Evolutionary conservation across 2,113 vertebrate species (phyloP).

Genomic region (Tetrao urogallus): DNA sequence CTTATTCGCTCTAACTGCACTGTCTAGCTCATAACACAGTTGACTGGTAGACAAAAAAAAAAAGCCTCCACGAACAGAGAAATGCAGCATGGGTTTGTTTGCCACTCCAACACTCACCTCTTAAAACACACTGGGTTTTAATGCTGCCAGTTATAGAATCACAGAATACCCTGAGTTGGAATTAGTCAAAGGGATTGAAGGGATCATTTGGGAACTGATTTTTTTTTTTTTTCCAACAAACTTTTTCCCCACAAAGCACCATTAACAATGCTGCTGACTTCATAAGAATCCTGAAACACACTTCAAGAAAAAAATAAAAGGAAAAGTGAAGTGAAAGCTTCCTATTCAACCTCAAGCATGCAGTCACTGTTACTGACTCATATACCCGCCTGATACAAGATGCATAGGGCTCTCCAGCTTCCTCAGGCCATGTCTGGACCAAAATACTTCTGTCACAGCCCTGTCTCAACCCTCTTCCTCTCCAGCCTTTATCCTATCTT

Average conservation of each 20-base stretch:
- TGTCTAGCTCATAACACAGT: not conserved
- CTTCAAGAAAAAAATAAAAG: not conserved
- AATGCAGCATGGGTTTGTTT: not conserved
- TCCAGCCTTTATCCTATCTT: not conserved
- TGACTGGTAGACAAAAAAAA: not conserved
- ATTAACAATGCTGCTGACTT: not conserved
- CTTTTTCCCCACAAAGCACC: not conserved
- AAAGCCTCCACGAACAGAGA: not conserved
- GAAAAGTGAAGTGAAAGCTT: not conserved
- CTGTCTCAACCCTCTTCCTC: not conserved
- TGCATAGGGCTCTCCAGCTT: rapidly evolving
- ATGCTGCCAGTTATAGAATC: not conserved
- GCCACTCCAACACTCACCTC: not conserved
- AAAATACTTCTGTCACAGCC: not conserved
- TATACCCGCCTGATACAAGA: not conserved
- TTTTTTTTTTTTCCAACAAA: not conserved
- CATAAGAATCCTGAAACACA: not conserved
- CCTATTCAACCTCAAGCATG: not conserved
- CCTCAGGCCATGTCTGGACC: not conserved
- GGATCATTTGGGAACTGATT: not conserved
- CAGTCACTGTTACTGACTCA: not conserved
- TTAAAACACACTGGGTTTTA: not conserved
- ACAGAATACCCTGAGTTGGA: not conserved
- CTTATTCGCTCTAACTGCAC: too few relatives aligned
- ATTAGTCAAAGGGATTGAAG: not conserved